Evolutionary conservation across 2,888 invertebrate genomes (phyloP), one percentile per base, ranked within the genome.

Genomic region (Tenthredo distinguenda): DNA sequence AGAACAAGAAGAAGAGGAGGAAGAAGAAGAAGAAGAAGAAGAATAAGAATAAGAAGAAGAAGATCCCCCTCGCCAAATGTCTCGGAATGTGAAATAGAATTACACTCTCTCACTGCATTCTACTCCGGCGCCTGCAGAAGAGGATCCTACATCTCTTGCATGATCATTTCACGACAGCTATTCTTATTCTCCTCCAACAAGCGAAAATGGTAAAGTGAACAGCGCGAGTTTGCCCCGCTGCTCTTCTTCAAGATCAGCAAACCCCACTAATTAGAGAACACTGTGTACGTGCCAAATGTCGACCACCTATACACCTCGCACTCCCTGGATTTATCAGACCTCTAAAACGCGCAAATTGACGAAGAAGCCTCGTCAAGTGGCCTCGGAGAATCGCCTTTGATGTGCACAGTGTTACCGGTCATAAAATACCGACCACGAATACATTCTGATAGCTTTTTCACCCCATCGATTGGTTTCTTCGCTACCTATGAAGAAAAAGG

Each of bases 261-360:
- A 77, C 40, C 10, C 37, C 55, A 50, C 77, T 77, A 77, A 77
- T 77, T 77, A 77, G 77, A 77, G 77, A 77, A 77, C 62, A 77
- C 50, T 31, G 77, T 77, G 6, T 31, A 7, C 55, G 55, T 77
- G 77, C 77, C 77, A 77, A 77, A 77, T 77, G 50, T 55, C 77
- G 50, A 77, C 85, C 83, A 87, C 86, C 85, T 43, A 74, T 43
- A 21, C 21, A 43, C 40, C 72, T 43, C 72, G 87, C 87, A 90
- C 91, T 90, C 90, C 88, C 89, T 74, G 86, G 89, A 90, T 91
- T 89, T 90, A 91, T 91, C 90, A 89, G 87, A 86, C 65, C 10
- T 34, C 21, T 21, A 10, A 31, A 62, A 62, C 26, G 12, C 58
- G 58, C 9, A 21, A 58, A 58, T 62, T 26, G 62, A 62, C 12